Evolutionary conservation across 2,113 vertebrate species (phyloP).

Genomic region (Pungitius pungitius): DNA sequence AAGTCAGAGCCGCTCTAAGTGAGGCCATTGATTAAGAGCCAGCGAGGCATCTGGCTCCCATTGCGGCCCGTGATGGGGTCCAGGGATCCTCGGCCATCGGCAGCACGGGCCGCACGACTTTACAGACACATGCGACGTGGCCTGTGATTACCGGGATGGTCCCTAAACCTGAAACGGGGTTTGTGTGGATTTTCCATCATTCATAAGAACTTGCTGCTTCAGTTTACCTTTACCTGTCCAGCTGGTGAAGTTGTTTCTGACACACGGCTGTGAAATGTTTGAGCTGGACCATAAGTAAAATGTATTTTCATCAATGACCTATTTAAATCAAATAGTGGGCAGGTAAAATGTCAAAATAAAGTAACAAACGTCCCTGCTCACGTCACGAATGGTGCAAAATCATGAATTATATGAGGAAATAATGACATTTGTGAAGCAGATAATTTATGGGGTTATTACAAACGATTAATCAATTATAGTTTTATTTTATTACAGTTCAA

Average conservation of each 20-base stretch:
- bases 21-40: constrained; percentile 88
- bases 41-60: constrained; percentile 88
- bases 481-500: background rate
- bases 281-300: background rate
- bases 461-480: background rate
- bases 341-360: background rate
- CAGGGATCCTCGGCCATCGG: constrained; percentile 77
- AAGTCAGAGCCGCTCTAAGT: constrained; percentile 76
- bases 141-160: constrained; percentile 86
- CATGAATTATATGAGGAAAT: too few species aligned
- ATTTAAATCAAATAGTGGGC: background rate
- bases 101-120: constrained; percentile 79
- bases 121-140: constrained; percentile 88
- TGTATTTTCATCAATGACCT: background rate
- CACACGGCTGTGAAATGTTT: background rate
- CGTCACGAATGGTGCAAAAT: too few species aligned
- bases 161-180: too few species aligned
- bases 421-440: background rate
- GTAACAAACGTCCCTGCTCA: background rate
- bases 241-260: constrained; percentile 16
- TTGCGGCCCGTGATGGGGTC: constrained; percentile 83
- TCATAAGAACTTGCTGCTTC: constrained; percentile 30
- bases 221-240: constrained; percentile 24
- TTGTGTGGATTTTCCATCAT: constrained; percentile 69
- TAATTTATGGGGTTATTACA: background rate